phyloP scores from a whole-genome alignment of 2,888 invertebrate species.

The Eurytoma californica region DNA sequence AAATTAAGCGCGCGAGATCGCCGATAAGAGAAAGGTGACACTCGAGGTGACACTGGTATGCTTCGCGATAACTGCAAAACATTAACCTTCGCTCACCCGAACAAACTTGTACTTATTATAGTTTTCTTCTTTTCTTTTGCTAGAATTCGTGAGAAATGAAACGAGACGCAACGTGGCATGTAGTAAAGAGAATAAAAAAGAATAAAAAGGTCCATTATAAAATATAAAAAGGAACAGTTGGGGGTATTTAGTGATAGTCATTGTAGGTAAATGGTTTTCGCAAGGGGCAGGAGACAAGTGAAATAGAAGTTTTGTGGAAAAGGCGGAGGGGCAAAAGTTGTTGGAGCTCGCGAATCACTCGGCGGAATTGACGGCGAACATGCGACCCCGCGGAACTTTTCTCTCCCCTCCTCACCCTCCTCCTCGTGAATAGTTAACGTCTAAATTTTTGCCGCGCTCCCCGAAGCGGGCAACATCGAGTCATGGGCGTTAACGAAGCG shows the following conservation, averaged over 20 bases:
- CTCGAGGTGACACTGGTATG: constrained; percentile 70
- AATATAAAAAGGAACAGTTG: no score
- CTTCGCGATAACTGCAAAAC: constrained; percentile 47
- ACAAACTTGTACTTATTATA: background rate
- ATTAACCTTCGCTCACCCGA: constrained; percentile 12
- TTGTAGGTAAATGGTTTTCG: background rate
- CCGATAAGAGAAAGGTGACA: constrained; percentile 71
- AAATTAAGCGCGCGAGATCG: constrained; percentile 65
- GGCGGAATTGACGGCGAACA: constrained; percentile 20
- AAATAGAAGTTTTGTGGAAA: constrained; percentile 20
- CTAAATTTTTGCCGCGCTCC: constrained; percentile 6
- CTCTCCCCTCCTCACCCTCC: background rate
- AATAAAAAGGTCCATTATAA: background rate
- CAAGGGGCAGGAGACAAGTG: background rate
- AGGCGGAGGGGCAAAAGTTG: constrained; percentile 26
- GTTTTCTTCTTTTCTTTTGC: background rate
- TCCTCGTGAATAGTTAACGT: background rate
- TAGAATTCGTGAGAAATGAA: no score
- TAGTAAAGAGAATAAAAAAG: no score
- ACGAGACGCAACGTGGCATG: no score
- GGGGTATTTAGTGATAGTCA: no score
- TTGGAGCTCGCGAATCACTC: background rate
- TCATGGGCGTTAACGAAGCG: background rate
- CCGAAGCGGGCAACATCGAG: no score
- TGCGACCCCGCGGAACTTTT: constrained; percentile 11